phyloP scores from a whole-genome alignment of 1,140 invertebrate species.

The Amphibalanus amphitrite region DNA sequence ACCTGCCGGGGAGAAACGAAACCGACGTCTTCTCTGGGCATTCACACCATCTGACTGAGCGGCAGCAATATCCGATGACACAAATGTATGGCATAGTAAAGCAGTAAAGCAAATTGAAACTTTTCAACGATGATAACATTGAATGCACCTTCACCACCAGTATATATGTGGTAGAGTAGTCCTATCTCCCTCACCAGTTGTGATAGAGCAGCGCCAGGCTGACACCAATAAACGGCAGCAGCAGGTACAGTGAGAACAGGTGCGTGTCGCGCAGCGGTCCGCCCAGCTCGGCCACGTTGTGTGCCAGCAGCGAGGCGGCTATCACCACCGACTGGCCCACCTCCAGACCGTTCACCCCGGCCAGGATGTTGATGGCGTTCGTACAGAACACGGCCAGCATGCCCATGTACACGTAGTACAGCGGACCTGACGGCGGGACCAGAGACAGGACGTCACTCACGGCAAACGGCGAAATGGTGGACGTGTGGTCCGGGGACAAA shows the following conservation, averaged over 20 bases:
- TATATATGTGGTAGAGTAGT: not conserved
- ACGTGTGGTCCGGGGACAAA: too few species aligned
- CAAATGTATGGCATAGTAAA: too few species aligned
- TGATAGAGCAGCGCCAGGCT: slow-evolving; percentile 68
- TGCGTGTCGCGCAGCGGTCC: slow-evolving; percentile 51
- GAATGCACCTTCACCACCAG: slow-evolving; percentile 42
- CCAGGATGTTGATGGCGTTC: slow-evolving; percentile 97
- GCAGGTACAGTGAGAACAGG: slow-evolving; percentile 79
- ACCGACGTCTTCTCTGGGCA: too few species aligned
- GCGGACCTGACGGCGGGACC: slow-evolving; percentile 38
- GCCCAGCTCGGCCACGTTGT: slow-evolving; percentile 68
- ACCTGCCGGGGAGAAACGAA: slow-evolving; percentile 68
- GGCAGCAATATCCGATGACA: too few species aligned
- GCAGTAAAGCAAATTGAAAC: too few species aligned
- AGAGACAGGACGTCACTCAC: too few species aligned
- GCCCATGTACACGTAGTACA: slow-evolving; percentile 97
- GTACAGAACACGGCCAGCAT: slow-evolving; percentile 98
- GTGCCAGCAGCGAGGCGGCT: slow-evolving; percentile 65
- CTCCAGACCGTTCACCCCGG: slow-evolving; percentile 96
- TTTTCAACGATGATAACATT: slow-evolving; percentile 4
- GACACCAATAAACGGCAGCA: slow-evolving; percentile 80
- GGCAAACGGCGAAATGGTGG: too few species aligned
- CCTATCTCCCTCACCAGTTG: slow-evolving; percentile 90
- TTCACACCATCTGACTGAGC: too few species aligned
- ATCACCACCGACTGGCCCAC: slow-evolving; percentile 94